Percentiles rank a stretch among this genome's conserved stretches.
Evolutionary conservation across 2,888 invertebrate genomes (phyloP).

Genomic region (Amphimallon solstitiale): DNA sequence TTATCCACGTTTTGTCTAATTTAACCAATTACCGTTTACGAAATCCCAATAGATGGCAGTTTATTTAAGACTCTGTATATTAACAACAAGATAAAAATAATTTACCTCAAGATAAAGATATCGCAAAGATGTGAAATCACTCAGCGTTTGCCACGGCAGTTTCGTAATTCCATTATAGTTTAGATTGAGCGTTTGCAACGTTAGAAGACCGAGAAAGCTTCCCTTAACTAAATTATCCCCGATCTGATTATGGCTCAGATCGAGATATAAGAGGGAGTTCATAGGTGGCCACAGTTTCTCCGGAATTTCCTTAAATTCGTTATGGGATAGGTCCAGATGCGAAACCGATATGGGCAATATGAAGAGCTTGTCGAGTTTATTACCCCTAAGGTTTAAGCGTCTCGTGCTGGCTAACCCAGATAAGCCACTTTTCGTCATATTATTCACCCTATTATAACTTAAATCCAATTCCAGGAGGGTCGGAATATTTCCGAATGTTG

Average conservation of each 20-base stretch:
- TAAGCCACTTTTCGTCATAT: conserved; percentile 72
- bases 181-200: conserved; percentile 77
- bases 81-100: conserved; percentile 2
- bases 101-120: conserved; percentile 81
- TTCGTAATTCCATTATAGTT: conserved; percentile 75
- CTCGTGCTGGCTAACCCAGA: conserved; percentile 81
- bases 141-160: conserved; percentile 83
- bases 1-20: no score
- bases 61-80: no score
- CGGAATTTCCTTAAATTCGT: conserved; percentile 74
- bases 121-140: conserved; percentile 80
- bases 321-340: conserved; percentile 77
- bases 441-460: conserved; percentile 68
- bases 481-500: conserved; percentile 84
- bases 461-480: conserved; percentile 80
- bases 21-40: no score
- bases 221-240: conserved; percentile 73
- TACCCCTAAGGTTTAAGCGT: conserved; percentile 72
- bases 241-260: conserved; percentile 79
- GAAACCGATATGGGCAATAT: conserved; percentile 72
- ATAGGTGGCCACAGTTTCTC: conserved; percentile 83
- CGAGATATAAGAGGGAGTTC: conserved; percentile 84
- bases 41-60: no score
- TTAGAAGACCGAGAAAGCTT: conserved; percentile 78
- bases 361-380: conserved; percentile 75